Base-by-base conservation (phyloP, 2,888 invertebrate species). In the Oxytorus armatus region DNA sequence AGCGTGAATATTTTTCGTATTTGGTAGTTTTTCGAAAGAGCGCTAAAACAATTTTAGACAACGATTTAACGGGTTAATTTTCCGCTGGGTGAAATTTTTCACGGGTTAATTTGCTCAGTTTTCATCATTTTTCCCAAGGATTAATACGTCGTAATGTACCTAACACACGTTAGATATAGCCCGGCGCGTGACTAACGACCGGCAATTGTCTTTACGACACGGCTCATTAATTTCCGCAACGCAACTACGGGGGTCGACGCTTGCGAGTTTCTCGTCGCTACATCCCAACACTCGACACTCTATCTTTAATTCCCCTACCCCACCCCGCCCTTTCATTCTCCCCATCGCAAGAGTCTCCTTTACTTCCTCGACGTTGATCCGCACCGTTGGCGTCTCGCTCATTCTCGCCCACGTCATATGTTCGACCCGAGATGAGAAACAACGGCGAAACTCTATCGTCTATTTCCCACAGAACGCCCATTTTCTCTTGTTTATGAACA, bases 141-240 rank as follows among this genome's bases (percentile, higher is more conserved):
- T n/a, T n/a, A n/a, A 44, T n/a, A 29, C 23, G 11, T 59, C 18
- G 39, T 21, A 29, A 29, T 49, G 51, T 49, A 51, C 39, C n/a
- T n/a, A n/a, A n/a, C n/a, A 25, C 25, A 61, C 61, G 42, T 73
- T 73, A 70, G 77, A 77, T 81, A 81, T 81, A 83, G 79, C 53
- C 73, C 81, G n/a, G n/a, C n/a, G 83, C 81, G 84, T 86, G 86
- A 87, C 85, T 86, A 87, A 87, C 83, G 87, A 85, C 84, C 83
- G 82, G 84, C 86, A 85, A 87, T 86, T 86, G 86, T 87, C 86
- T 85, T 86, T 85, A 84, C 83, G 86, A 85, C n/a, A n/a, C 83
- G 84, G 84, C 83, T 84, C 86, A 85, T 87, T 87, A 85, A 85
- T 87, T 85, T 84, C 82, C 83, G 81, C 83, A 77, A 79, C 84